phyloP scores from a whole-genome alignment of 2,113 vertebrate species.

The Hydrochoerus hydrochaeris region DNA sequence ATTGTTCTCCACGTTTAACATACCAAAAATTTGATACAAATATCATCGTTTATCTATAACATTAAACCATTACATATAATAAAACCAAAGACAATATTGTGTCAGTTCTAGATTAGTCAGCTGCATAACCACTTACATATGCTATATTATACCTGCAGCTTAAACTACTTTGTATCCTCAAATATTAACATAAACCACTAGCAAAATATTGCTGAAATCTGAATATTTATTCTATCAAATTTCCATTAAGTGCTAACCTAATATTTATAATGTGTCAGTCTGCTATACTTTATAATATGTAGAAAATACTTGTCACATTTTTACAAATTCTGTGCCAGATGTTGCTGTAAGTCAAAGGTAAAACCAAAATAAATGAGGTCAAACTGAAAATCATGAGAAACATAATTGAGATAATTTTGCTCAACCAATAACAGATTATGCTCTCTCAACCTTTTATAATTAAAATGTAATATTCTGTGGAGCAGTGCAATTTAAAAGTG shows the following conservation, averaged over 20 bases:
- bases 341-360: neutral
- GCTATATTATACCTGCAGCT: neutral
- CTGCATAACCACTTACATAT: neutral
- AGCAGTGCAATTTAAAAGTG: slow-evolving; percentile 68
- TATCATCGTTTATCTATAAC: neutral
- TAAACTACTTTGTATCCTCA: neutral
- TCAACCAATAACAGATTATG: slow-evolving; percentile 58
- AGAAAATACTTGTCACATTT: neutral
- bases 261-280: neutral
- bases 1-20: neutral
- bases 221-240: neutral
- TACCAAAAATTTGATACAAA: neutral
- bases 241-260: neutral
- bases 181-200: neutral
- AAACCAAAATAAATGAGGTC: slow-evolving; percentile 32
- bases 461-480: slow-evolving; percentile 30
- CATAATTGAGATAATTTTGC: slow-evolving; percentile 51
- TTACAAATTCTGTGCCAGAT: slow-evolving; percentile 3
- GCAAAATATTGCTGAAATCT: neutral
- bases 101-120: neutral
- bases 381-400: slow-evolving; percentile 32
- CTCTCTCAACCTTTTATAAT: slow-evolving; percentile 60
- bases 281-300: neutral
- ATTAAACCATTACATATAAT: neutral
- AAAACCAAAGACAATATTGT: neutral